A percentile compares a stretch with the other conserved stretches of the same genome.
Evolutionary conservation across 2,888 invertebrate species (phyloP).

Genomic region (Micropterix aruncella): DNA sequence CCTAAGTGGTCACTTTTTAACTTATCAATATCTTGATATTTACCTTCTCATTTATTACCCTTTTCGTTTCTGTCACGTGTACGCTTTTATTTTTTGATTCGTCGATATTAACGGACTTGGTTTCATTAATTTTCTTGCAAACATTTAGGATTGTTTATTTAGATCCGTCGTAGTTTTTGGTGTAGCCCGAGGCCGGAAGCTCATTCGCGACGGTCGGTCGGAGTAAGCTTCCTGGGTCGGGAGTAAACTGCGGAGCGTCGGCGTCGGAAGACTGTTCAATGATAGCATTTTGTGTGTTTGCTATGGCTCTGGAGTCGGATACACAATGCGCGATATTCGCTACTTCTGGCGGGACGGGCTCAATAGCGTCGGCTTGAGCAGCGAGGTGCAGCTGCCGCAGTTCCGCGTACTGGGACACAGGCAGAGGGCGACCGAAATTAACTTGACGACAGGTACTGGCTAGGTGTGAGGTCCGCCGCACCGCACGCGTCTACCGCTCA

Average conservation of each 20-base stretch:
- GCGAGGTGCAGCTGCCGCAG: slow-evolving; percentile 91
- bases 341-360: slow-evolving; percentile 92
- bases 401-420: slow-evolving; percentile 94
- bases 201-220: slow-evolving; percentile 6
- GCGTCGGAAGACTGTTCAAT: slow-evolving; percentile 24
- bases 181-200: background rate
- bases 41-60: background rate
- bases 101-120: too few species aligned
- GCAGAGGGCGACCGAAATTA: slow-evolving; percentile 87
- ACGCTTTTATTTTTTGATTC: background rate
- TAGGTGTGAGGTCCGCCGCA: slow-evolving; percentile 21
- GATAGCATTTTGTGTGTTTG: slow-evolving; percentile 43
- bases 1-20: slow-evolving; percentile 6
- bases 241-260: slow-evolving; percentile 19
- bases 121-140: background rate
- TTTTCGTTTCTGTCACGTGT: background rate
- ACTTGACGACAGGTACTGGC: slow-evolving; percentile 87
- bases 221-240: slow-evolving; percentile 20
- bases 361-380: slow-evolving; percentile 89
- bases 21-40: background rate
- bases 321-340: slow-evolving; percentile 95
- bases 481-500: slow-evolving; percentile 4
- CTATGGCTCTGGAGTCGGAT: slow-evolving; percentile 72
- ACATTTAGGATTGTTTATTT: too few species aligned
- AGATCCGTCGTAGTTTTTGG: background rate